Conservation (phyloP, 1,140 invertebrate genomes). For the Lerema accius region DNA sequence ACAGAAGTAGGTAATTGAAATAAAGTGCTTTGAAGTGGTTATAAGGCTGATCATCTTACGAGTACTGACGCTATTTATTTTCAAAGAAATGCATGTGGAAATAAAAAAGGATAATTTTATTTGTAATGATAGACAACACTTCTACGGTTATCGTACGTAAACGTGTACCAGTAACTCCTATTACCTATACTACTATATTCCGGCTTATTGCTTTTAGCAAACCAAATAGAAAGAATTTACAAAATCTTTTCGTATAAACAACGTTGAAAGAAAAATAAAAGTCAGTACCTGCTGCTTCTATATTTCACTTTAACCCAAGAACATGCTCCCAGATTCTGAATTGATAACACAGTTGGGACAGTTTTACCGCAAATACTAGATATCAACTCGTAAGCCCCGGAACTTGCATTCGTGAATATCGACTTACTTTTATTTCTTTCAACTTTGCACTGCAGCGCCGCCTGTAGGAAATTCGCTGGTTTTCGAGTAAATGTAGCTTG, state of each 20-base stretch:
- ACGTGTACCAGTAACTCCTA: no score
- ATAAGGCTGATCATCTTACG: no score
- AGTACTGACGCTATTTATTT: no score
- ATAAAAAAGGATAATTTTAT: no score
- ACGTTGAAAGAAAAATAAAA: neutral
- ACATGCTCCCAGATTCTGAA: conserved; percentile 11
- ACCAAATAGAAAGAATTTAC: neutral
- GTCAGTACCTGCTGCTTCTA: neutral
- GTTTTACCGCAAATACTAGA: conserved; percentile 25
- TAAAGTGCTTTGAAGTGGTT: neutral
- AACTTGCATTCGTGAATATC: conserved; percentile 25
- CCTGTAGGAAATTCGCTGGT: conserved; percentile 1
- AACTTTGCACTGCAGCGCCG: conserved; percentile 10
- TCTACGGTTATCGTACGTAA: no score
- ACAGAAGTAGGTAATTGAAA: no score
- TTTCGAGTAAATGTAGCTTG: conserved; percentile 10
- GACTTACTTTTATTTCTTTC: conserved; percentile 26
- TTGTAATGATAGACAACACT: no score
- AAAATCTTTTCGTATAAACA: neutral
- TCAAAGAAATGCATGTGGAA: no score
- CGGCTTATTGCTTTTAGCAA: no score
- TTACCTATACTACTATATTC: no score
- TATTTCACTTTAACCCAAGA: conserved; percentile 13
- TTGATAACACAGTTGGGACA: conserved; percentile 23
- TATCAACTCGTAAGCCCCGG: conserved; percentile 11